Percentiles rank a stretch among this genome's conserved stretches.
Conservation (phyloP, 2,113 vertebrate species). For the Gorsachius goisagi region DNA sequence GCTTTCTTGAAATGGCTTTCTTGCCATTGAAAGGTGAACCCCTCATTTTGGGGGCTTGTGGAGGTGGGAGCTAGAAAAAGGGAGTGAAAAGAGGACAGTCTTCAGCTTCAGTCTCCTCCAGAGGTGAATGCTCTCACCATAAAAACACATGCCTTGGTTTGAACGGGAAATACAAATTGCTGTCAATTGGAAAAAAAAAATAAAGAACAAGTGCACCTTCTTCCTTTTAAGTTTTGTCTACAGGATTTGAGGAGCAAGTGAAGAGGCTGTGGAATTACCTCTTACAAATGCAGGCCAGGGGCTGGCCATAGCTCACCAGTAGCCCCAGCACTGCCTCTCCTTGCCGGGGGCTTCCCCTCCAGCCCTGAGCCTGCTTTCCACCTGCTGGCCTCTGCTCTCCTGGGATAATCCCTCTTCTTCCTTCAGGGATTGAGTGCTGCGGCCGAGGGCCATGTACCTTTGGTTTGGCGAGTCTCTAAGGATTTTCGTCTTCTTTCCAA, state of each 20-base stretch:
- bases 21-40: background rate
- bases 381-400: background rate
- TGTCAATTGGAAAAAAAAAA: background rate
- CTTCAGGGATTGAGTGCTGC: background rate
- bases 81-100: background rate
- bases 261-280: background rate
- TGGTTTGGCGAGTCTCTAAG: background rate
- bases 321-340: background rate
- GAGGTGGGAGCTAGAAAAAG: background rate
- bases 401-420: no score
- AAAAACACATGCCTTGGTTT: background rate
- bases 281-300: no score
- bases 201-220: no score
- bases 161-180: background rate
- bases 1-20: background rate
- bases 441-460: background rate
- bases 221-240: background rate
- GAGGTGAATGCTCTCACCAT: rapidly evolving
- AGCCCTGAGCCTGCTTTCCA: background rate
- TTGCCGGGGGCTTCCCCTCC: no score
- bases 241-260: background rate
- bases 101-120: background rate
- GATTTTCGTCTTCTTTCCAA: background rate
- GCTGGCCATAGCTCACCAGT: background rate
- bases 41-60: background rate